These are phyloP conservation scores for Cyprinodon brontotheroides DNA, from an alignment of 2,113 vertebrate genomes.

Conservation along the genomic window DNA sequence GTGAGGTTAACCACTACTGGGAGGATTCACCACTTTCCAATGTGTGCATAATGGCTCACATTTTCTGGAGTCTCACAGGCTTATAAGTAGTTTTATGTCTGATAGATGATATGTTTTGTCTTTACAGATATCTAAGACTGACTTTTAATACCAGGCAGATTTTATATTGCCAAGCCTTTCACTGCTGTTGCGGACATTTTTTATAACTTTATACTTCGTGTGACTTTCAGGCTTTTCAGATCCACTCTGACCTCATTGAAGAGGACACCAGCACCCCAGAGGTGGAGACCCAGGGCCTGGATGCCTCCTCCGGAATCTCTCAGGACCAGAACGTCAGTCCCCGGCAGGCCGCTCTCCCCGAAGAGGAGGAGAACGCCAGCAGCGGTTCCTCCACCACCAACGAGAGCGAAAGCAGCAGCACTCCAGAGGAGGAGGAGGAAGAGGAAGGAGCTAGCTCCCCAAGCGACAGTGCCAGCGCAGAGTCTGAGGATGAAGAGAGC, in stretches of 20 bases:
- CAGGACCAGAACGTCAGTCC: slow-evolving; percentile 38
- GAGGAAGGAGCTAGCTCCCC: slow-evolving; percentile 52
- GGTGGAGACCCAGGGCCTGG: slow-evolving; percentile 73
- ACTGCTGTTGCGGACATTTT: too few species aligned
- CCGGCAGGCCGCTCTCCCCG: slow-evolving; percentile 52
- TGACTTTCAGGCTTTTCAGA: slow-evolving; percentile 68
- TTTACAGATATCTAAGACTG: background rate
- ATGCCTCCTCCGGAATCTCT: slow-evolving; percentile 42
- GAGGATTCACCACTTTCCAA: background rate
- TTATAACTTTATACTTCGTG: background rate
- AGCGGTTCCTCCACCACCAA: slow-evolving; percentile 43
- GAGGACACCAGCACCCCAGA: slow-evolving; percentile 81
- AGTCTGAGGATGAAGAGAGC: slow-evolving; percentile 65
- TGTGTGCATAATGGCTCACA: background rate
- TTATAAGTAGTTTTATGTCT: too few species aligned
- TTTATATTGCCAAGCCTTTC: too few species aligned
- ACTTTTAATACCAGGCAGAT: background rate
- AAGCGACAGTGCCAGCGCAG: slow-evolving; percentile 56
- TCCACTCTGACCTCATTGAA: slow-evolving; percentile 66
- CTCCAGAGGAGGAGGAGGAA: slow-evolving; percentile 60
- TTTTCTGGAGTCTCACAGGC: background rate
- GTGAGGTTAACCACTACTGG: too few species aligned
- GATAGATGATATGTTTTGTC: background rate
- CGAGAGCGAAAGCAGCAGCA: slow-evolving; percentile 54
- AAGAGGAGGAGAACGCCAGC: slow-evolving; percentile 38